A percentile compares a stretch with the other conserved stretches of the same genome.
phyloP scores from a whole-genome alignment of 2,888 invertebrate genomes.

The Gymnoscelis rufifasciata region DNA sequence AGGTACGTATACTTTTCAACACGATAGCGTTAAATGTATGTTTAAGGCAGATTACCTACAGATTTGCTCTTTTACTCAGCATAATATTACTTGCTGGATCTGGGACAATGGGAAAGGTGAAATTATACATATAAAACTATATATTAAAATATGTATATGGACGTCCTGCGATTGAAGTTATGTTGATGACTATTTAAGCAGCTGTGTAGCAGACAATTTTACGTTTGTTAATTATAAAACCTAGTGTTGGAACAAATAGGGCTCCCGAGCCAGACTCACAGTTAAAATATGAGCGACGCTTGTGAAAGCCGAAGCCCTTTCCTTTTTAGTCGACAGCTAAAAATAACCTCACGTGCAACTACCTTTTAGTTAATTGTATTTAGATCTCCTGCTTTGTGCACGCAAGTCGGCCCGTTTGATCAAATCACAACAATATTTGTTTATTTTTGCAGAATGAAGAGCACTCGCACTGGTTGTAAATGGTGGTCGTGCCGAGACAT shows the following conservation, averaged over 20 bases:
- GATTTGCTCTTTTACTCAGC: too few species aligned
- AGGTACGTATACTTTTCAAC: too few species aligned
- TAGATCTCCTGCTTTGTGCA: slow-evolving; percentile 11
- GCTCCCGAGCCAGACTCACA: background rate
- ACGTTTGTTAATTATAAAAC: too few species aligned
- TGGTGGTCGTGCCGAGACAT: slow-evolving; percentile 35
- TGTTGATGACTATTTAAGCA: too few species aligned
- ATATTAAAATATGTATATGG: too few species aligned
- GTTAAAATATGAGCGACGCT: background rate
- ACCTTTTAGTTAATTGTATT: slow-evolving; percentile 8
- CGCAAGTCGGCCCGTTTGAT: slow-evolving; percentile 19
- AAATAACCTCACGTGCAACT: background rate
- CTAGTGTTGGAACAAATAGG: background rate
- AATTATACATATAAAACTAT: too few species aligned
- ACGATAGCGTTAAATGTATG: too few species aligned
- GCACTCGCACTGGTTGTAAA: slow-evolving; percentile 21
- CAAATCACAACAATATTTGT: slow-evolving; percentile 20
- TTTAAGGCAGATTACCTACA: too few species aligned
- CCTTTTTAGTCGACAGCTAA: slow-evolving; percentile 1
- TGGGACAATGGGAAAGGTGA: too few species aligned
- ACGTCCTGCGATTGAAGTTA: too few species aligned
- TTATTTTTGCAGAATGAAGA: slow-evolving; percentile 21
- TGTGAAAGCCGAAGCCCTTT: background rate
- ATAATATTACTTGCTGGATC: too few species aligned
- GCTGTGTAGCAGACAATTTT: too few species aligned